Base-by-base conservation (phyloP, 2,888 invertebrate genomes). In the Trimorus sp. region DNA sequence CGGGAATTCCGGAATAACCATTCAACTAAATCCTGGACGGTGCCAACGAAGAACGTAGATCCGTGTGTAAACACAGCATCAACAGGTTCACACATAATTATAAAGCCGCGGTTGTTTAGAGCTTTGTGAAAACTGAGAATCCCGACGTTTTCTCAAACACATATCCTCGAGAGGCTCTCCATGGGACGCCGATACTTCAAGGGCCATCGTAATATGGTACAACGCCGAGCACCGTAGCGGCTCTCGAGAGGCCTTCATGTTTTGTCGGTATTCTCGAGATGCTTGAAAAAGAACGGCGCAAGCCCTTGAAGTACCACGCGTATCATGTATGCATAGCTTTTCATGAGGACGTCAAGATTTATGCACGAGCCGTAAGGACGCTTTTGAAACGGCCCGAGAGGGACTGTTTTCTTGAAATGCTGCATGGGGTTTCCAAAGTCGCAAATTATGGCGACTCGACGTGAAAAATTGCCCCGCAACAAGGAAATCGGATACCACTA, bases 81-180 rank as follows among this genome's bases (percentile, higher is more conserved):
- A 45, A 12, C n/a, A n/a, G 45, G 9, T n/a, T 45, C 9, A 48
- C 68, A 37, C n/a, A 6, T 26, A 48, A 51, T 51, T 60, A 15
- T n/a, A 60, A 12, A 40, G 40, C 40, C 14, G 14, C 8, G 40
- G 8, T 74, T 70, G 73, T 77, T 77, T 65, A 54, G 62, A 65
- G 70, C 40, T 75, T 68, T 40, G 65, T 58, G 80, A 77, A 82
- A 83, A 77, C 73, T 51, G 62, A 82, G 63, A 76, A 60, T 58
- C 62, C 53, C 38, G 71, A 48, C 75, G 68, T 79, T 76, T 73
- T 68, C 86, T 88, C 88, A 86, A 87, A 87, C 86, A 86, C 81
- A 85, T 84, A 85, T 84, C 76, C 84, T 88, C 86, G 86, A 89
- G 89, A 86, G 85, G 84, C 87, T 88, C 89, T 89, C 88, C 68